Evolutionary conservation across 2,113 vertebrate species (phyloP), one percentile per base, ranked within the genome.

Genomic region (Lagopus muta): DNA sequence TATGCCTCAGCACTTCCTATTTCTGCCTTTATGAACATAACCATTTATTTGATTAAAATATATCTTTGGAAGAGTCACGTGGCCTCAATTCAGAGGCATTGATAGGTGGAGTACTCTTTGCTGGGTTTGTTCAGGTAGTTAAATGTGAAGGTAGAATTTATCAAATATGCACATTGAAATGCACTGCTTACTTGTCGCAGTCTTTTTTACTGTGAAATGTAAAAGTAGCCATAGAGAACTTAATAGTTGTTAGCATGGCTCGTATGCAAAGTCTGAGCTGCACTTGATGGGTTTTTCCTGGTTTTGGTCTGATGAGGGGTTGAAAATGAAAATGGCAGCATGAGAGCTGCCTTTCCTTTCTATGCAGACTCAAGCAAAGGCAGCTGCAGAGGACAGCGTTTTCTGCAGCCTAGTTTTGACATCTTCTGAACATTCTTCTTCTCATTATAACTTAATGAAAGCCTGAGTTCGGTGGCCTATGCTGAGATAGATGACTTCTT

Each of bases 331-430:
- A 47, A 60, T 18, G 36, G 38, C 77, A 92, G 16, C 1, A 4
- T 25, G 74, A 3, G 47, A 72, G 22, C 24, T 50, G 25, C 45
- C 34, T 36, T 36, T 36, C 0, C 0, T 4, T 88, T 69, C 54
- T 0, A 1, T 55, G 32, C 34, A 55, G 60, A 24, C 73, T 87
- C 87, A 69, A 58, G 43, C 60, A 73, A 25, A 78, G 52, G 38
- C 60, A 14, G 43, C 30, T 45, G 15, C 67, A 91, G 78, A 74
- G 79, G 55, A 65, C 90, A 64, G 86, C 84, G 86, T 12, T 30
- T 93, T 77, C 57, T 93, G n/a, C 47, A 67, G 0, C 47, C 47
- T 69, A 27, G 21, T 80, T 55, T 67, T 72, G 77, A 24, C 2
- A 0, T 77, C 42, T 13, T 60, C 40, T 4, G 40, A 18, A 18